Evolutionary conservation across 1,140 invertebrate species (phyloP), one percentile per base, ranked within the genome.

Genomic region (Zaprionus tsacasi): DNA sequence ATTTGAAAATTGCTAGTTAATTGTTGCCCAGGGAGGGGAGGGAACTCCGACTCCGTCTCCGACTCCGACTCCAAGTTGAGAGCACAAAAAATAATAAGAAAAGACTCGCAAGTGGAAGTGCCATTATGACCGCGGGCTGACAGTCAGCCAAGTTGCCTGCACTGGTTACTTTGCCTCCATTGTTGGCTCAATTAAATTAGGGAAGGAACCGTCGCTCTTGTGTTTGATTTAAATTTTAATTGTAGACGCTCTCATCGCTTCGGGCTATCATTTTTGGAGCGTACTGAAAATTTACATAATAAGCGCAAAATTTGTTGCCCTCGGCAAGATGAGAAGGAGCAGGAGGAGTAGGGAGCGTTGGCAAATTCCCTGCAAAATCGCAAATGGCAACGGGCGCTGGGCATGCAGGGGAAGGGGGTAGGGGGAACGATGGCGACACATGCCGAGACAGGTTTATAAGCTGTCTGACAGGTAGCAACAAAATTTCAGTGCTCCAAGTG

Each of bases 1-100:
- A 87, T 87, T 86, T 87, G 83, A 87, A 87, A 87, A 87, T 87
- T 87, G 82, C 82, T 88, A 87, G 82, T 87, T 87, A 87, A 87
- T 87, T 87, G 82, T 73, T 78, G 77, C 40, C n/a, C 6, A 45
- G 13, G 40, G 40, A 65, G 56, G 65, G 40, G 55, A 60, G 15
- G 3, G 6, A 5, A 59, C 40, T 71, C 38, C 30, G 54, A 8
- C 71, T 63, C 43, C 69, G 33, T 60, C 55, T 52, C 17, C 36
- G 13, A 21, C 36, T 38, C 21, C 40, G 43, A 73, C 33, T 50
- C 7, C 43, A 30, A 65, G 35, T 65, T 55, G 35, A 35, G 11
- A 68, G 68, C 60, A 35, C 30, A 57, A 43, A 59, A 40, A 63
- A 63, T 50, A 69, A 61, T 50, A 69, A 61, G 15, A 6, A 13